A percentile compares a stretch with the other conserved stretches of the same genome.
phyloP scores from a whole-genome alignment of 2,888 invertebrate species.

The Schrankia costaestrigalis region DNA sequence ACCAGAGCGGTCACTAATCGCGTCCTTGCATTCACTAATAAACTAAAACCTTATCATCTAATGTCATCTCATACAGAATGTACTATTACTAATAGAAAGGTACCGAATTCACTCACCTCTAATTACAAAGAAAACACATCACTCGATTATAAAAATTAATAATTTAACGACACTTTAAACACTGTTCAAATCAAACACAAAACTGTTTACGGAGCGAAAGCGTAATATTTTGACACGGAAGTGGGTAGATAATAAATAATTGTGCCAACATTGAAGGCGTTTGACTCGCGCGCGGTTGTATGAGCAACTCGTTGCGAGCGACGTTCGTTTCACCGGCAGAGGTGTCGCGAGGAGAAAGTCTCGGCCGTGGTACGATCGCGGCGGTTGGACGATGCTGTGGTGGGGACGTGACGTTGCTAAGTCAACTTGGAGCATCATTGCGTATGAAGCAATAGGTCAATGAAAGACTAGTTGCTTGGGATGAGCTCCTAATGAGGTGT shows the following conservation, averaged over 20 bases:
- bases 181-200: constrained; percentile 44
- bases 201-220: constrained; percentile 73
- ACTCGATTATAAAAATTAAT: constrained; percentile 39
- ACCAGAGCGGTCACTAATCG: constrained; percentile 33
- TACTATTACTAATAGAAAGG: constrained; percentile 59
- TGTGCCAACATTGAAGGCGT: constrained; percentile 53
- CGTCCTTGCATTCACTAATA: constrained; percentile 74
- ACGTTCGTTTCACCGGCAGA: constrained; percentile 62
- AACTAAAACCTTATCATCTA: constrained; percentile 63
- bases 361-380: constrained; percentile 72
- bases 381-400: constrained; percentile 58
- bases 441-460: constrained; percentile 32
- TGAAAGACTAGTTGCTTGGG: constrained; percentile 20
- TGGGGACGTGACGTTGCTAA: constrained; percentile 69
- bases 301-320: constrained; percentile 59
- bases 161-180: constrained; percentile 36
- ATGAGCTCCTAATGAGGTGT: constrained; percentile 24
- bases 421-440: constrained; percentile 52
- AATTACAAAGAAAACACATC: constrained; percentile 58
- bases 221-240: constrained; percentile 59
- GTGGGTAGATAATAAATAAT: constrained; percentile 34
- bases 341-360: constrained; percentile 80
- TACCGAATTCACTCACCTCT: constrained; percentile 71
- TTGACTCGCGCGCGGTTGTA: constrained; percentile 67
- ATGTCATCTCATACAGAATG: constrained; percentile 60